phyloP scores from a whole-genome alignment of 2,888 invertebrate genomes.

The Cistogaster globosa region DNA sequence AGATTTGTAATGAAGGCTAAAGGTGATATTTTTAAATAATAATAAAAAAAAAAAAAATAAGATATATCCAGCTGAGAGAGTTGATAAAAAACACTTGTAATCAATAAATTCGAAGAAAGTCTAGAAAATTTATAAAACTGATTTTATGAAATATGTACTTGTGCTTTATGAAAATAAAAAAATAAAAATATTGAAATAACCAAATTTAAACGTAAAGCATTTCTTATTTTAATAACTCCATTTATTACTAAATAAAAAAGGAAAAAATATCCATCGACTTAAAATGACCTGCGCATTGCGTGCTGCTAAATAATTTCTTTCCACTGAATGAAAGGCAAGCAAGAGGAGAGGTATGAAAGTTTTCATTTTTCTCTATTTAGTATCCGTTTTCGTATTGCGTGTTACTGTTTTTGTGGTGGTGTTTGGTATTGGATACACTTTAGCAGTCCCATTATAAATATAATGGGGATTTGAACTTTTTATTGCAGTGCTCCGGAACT shows the following conservation, averaged over 20 bases:
- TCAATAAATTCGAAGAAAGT: background rate
- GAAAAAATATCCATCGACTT: slow-evolving; percentile 18
- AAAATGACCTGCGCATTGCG: slow-evolving; percentile 60
- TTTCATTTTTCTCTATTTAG: slow-evolving; percentile 35
- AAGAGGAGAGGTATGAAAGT: background rate
- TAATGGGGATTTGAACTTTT: slow-evolving; percentile 78
- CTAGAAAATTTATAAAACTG: background rate
- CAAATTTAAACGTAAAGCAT: too few relatives aligned
- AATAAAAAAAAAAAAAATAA: background rate
- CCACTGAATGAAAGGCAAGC: background rate
- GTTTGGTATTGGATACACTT: slow-evolving; percentile 55
- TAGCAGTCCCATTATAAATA: slow-evolving; percentile 77
- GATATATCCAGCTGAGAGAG: too few relatives aligned
- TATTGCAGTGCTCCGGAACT: slow-evolving; percentile 21
- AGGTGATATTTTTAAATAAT: too few relatives aligned
- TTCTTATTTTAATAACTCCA: background rate
- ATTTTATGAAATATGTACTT: background rate
- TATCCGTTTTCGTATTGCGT: slow-evolving; percentile 29
- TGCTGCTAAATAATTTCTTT: slow-evolving; percentile 35
- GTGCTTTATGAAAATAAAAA: too few relatives aligned
- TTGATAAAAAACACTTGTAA: too few relatives aligned
- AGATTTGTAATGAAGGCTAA: too few relatives aligned
- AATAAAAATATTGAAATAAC: too few relatives aligned
- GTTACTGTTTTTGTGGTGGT: slow-evolving; percentile 32
- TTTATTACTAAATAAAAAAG: slow-evolving; percentile 15